These are phyloP conservation scores for Mionectes olivaceus DNA, from an alignment of 2,797 vertebrate genomes.

Conservation along the genomic window DNA sequence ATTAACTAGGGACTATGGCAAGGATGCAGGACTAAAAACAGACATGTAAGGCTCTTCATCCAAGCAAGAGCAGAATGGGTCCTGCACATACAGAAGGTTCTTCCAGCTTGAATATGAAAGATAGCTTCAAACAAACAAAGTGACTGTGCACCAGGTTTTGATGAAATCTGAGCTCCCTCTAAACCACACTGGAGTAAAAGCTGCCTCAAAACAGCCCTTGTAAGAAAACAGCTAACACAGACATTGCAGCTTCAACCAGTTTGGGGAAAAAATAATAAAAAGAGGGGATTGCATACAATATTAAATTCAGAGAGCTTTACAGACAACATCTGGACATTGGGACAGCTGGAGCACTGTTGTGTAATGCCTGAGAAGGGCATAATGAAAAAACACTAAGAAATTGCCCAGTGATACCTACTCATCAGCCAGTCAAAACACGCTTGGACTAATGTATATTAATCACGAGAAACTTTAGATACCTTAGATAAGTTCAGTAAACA, in stretches of 20 bases:
- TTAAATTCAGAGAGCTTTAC: slow-evolving; percentile 77
- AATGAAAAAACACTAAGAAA: slow-evolving; percentile 26
- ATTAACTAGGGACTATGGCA: not conserved
- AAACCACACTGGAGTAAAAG: slow-evolving; percentile 50
- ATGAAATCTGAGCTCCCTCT: slow-evolving; percentile 51
- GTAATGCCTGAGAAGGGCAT: slow-evolving; percentile 55
- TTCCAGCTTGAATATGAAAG: slow-evolving; percentile 30
- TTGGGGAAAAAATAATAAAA: slow-evolving; percentile 52
- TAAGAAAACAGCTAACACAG: slow-evolving; percentile 62
- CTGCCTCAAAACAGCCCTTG: slow-evolving; percentile 29
- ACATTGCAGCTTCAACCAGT: slow-evolving; percentile 21
- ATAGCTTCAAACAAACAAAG: slow-evolving; percentile 56
- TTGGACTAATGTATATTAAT: slow-evolving; percentile 39
- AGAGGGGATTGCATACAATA: slow-evolving; percentile 50
- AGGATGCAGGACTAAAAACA: not conserved
- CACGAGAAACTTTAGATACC: slow-evolving; percentile 50
- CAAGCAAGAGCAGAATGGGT: not conserved
- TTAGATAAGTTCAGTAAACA: slow-evolving; percentile 42
- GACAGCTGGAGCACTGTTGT: slow-evolving; percentile 75
- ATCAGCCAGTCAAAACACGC: slow-evolving; percentile 49
- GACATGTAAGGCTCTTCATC: not conserved
- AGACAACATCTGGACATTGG: slow-evolving; percentile 76
- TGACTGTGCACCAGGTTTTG: slow-evolving; percentile 32
- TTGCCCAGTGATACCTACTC: slow-evolving; percentile 43
- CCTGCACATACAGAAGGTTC: slow-evolving; percentile 15